phyloP scores from a whole-genome alignment of 2,113 vertebrate species.

The Eidolon helvum region DNA sequence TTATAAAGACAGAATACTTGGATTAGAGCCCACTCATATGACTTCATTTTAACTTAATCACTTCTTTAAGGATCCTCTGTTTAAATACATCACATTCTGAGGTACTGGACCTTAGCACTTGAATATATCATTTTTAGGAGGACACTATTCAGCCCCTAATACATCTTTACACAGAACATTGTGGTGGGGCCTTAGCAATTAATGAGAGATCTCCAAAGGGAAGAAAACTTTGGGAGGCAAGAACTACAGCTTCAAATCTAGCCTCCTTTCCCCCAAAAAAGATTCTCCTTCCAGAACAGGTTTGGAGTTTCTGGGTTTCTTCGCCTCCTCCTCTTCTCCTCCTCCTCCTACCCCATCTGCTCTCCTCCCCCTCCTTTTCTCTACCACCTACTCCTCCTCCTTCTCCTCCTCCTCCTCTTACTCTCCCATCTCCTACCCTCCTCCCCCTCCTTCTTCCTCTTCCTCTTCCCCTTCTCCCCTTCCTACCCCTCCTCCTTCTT shows the following conservation, averaged over 20 bases:
- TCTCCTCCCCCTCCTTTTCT: no score
- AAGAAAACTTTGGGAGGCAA: not conserved
- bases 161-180: not conserved
- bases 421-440: no score
- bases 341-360: no score
- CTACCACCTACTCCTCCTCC: no score
- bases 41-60: not conserved
- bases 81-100: not conserved
- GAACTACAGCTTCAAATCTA: not conserved
- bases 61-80: not conserved
- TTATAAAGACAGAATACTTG: not conserved
- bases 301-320: not conserved
- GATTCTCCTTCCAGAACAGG: not conserved
- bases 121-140: not conserved
- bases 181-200: not conserved
- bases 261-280: not conserved
- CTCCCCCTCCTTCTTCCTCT: no score
- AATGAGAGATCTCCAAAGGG: not conserved
- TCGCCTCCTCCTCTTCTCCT: not conserved
- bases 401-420: no score
- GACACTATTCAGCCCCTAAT: not conserved
- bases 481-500: no score
- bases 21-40: not conserved
- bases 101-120: not conserved
- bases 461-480: no score